Evolutionary conservation across 2,797 vertebrate genomes (phyloP).

Genomic region (Salmo trutta): DNA sequence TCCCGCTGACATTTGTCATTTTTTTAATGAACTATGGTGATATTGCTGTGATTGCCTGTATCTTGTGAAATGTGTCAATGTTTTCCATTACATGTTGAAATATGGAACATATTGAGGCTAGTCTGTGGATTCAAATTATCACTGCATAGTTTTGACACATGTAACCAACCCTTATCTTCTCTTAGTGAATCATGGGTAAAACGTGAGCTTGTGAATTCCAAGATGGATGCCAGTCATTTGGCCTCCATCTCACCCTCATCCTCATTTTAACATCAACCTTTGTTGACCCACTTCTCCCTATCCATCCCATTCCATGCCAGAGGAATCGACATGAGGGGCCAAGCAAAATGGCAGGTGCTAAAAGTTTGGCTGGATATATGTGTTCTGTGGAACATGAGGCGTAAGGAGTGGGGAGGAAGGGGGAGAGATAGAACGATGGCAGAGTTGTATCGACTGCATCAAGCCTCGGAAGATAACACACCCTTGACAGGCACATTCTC

Average conservation of each 20-base stretch:
- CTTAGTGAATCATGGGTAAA: constrained; percentile 39
- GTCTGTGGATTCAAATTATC: constrained; percentile 9
- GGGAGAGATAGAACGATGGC: constrained; percentile 28
- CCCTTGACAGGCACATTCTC: constrained; percentile 50
- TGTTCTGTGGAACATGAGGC: constrained; percentile 73
- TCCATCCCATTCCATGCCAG: constrained; percentile 52
- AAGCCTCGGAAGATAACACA: constrained; percentile 58
- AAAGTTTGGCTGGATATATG: constrained; percentile 78
- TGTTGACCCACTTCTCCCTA: constrained; percentile 73
- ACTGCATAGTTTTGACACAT: constrained; percentile 51
- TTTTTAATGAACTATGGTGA: background rate
- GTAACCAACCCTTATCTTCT: constrained; percentile 37
- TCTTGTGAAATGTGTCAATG: background rate
- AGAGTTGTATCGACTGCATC: constrained; percentile 67
- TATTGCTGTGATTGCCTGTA: background rate
- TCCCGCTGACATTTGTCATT: background rate
- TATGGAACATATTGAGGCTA: background rate
- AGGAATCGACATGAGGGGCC: constrained; percentile 67
- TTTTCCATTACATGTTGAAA: background rate
- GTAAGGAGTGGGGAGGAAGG: constrained; percentile 50
- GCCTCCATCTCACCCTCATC: constrained; percentile 69
- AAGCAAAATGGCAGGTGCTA: constrained; percentile 76
- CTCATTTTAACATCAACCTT: constrained; percentile 68
- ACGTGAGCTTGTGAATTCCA: constrained; percentile 29
- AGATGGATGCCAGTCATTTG: constrained; percentile 47